Base-by-base conservation (phyloP, 2,113 vertebrate species). In the Tenebrosternarchus preto region DNA sequence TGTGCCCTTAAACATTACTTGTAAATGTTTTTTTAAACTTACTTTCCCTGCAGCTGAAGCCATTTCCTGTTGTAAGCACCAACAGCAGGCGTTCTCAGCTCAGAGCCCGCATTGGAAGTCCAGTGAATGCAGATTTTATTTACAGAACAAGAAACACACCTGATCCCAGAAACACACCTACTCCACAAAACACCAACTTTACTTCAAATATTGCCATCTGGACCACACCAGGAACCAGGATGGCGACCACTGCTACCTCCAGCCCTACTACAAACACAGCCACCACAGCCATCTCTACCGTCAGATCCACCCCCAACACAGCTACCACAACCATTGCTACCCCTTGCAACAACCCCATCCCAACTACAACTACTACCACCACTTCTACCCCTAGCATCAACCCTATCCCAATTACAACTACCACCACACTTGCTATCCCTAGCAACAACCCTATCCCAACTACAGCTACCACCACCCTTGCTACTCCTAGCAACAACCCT, bases 71-170 rank as follows among this genome's bases (percentile, higher is more conserved):
- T 60, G 88, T 92, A 84, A 88, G 77, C 19, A 80, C 87, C 82
- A 90, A 90, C 55, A 94, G 91, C 84, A 89, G 88, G 83, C 95
- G 94, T 71, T 93, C 95, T 76, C 90, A 92, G 63, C 89, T 95
- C 0, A 92, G 95, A 80, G 93, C 94, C 4, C 93, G 89, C 46
- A 86, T 90, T 33, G 86, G 85, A 0, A 84, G 86, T 0, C 87
- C 93, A 17, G 84, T 85, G 33, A 92, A 85, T 7, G 85, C 67
- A 16, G 92, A 91, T 20, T 80, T 93, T 1, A 81, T 91, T 80
- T 92, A 90, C 76, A 87, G 84, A 33, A 90, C n/a, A n/a, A n/a
- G n/a, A n/a, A n/a, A n/a, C n/a, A n/a, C 94, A 2, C 79, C 20
- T 0, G 73, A 82, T 27, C 64, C 82, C 64, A 31, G 78, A 0